These are phyloP conservation scores for Halocynthia aurantium DNA, from an alignment of 23 tunicate species.

Conservation along the genomic window DNA sequence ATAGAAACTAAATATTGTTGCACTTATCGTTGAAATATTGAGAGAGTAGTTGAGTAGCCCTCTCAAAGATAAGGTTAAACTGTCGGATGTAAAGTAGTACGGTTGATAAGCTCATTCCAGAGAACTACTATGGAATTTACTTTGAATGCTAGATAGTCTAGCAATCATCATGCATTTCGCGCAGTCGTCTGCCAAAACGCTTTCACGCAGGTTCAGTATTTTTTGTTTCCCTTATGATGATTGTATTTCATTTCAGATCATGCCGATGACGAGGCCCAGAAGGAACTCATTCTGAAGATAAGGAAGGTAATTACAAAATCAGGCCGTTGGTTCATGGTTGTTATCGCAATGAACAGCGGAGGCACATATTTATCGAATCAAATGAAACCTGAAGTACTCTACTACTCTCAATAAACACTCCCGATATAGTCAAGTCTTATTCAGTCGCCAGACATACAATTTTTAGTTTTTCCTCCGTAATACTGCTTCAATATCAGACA, in stretches of 20 bases:
- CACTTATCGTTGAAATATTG: too few species aligned
- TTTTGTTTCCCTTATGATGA: background rate
- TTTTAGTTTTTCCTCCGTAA: background rate
- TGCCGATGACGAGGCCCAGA: slow-evolving; percentile 36
- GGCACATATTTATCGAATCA: too few species aligned
- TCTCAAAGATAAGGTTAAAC: too few species aligned
- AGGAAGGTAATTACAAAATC: slow-evolving; percentile 56
- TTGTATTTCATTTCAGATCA: slow-evolving; percentile 11
- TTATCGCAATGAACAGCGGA: background rate
- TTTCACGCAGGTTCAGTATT: background rate
- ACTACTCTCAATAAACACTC: too few species aligned
- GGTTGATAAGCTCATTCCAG: too few species aligned
- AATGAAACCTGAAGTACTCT: too few species aligned
- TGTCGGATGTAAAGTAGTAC: too few species aligned
- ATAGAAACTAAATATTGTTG: too few species aligned
- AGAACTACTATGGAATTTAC: too few species aligned
- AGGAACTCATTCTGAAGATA: slow-evolving; percentile 73
- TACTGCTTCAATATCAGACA: background rate
- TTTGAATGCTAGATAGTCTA: too few species aligned
- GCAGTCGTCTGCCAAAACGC: background rate
- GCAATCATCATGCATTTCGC: background rate
- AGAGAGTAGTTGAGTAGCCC: too few species aligned
- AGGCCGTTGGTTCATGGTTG: background rate
- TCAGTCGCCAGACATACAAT: background rate
- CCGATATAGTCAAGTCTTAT: too few species aligned